Evolutionary conservation across 1,140 invertebrate genomes (phyloP).

Genomic region (Drosophila pandora): DNA sequence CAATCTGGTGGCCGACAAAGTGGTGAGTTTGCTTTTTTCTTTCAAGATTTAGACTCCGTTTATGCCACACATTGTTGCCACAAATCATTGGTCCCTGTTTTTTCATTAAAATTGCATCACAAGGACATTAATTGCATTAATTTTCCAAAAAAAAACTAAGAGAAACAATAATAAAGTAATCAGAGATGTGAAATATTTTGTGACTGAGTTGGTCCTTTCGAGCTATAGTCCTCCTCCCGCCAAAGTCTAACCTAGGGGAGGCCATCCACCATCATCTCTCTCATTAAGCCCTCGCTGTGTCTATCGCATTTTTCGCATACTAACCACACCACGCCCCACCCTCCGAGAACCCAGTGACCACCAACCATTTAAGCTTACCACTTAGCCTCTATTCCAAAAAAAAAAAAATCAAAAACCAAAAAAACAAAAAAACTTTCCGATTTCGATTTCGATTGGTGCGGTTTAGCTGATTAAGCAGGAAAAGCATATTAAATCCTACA

Average conservation of each 20-base stretch:
- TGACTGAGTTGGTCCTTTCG: no score
- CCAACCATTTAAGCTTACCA: conserved; percentile 32
- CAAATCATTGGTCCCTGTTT: background rate
- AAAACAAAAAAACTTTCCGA: conserved; percentile 65
- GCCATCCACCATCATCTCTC: background rate
- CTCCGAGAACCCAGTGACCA: conserved; percentile 6
- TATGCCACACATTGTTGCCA: no score
- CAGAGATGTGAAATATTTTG: no score
- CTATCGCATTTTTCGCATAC: conserved; percentile 45
- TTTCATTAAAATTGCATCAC: no score
- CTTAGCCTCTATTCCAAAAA: conserved; percentile 41
- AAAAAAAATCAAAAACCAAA: background rate
- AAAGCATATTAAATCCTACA: conserved; percentile 81
- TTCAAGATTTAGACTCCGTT: background rate
- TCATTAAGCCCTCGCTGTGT: conserved; percentile 25
- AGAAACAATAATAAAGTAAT: no score
- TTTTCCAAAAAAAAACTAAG: no score
- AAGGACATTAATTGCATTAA: no score
- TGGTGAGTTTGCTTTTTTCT: conserved; percentile 61
- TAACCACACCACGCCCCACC: conserved; percentile 8
- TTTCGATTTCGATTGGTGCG: conserved; percentile 56
- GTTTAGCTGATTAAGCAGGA: conserved; percentile 82
- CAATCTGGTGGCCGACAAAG: conserved; percentile 78
- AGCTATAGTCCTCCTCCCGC: background rate
- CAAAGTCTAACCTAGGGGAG: conserved; percentile 19